phyloP scores from a whole-genome alignment of 2,797 vertebrate species.

The Pipistrellus pipistrellus region DNA sequence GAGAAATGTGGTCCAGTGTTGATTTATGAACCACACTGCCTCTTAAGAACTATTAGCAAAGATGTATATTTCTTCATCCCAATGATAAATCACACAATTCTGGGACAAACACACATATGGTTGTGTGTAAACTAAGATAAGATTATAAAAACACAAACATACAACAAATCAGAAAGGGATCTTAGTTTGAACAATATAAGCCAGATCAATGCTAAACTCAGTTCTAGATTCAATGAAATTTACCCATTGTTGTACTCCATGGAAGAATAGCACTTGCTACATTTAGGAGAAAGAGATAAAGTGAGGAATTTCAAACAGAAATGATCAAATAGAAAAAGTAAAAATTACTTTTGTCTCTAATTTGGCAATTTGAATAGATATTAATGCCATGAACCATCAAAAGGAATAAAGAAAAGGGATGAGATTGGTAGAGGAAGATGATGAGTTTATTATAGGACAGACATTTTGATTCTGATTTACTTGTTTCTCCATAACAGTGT shows the following conservation, averaged over 20 bases:
- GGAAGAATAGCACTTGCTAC: not conserved
- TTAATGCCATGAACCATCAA: not conserved
- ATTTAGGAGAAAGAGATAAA: not conserved
- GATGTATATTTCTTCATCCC: conserved; percentile 20
- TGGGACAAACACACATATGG: not conserved
- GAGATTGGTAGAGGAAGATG: not conserved
- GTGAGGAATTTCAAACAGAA: not conserved
- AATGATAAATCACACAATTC: conserved; percentile 11
- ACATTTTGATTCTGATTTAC: not conserved
- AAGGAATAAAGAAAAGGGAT: not conserved
- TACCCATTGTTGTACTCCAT: not conserved
- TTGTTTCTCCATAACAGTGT: not conserved
- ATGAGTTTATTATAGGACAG: not conserved
- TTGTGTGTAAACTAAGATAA: not conserved
- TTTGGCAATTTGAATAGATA: not conserved
- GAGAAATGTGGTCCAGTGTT: not conserved
- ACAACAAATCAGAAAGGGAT: conserved; percentile 28
- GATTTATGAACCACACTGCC: not conserved
- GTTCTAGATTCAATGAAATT: conserved; percentile 23
- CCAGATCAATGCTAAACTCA: not conserved
- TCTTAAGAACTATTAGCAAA: not conserved
- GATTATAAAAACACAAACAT: conserved; percentile 20
- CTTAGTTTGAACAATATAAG: not conserved
- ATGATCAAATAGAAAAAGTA: not conserved
- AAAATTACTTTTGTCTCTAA: not conserved